Conservation (phyloP, 2,797 vertebrate species). For the Halcyon badia region DNA sequence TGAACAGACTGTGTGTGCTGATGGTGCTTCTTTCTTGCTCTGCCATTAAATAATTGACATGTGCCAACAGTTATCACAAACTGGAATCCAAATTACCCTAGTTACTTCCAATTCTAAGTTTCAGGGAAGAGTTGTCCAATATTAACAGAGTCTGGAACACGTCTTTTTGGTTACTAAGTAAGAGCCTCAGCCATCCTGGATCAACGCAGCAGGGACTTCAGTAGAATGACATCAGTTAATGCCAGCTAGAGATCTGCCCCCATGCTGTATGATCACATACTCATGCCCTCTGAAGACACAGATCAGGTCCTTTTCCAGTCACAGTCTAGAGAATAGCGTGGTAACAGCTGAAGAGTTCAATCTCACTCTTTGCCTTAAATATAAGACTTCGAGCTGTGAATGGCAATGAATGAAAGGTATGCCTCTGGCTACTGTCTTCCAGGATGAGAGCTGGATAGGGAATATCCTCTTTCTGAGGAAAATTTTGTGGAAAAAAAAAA, state of each 20-base stretch:
- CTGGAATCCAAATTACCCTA: background rate
- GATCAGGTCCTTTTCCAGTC: background rate
- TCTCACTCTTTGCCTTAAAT: background rate
- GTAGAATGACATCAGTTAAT: background rate
- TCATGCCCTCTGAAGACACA: background rate
- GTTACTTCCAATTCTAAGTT: background rate
- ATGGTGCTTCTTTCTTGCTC: slow-evolving; percentile 31
- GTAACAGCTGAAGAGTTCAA: background rate
- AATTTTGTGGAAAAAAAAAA: background rate
- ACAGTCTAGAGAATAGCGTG: background rate
- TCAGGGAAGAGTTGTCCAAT: background rate
- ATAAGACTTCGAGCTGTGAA: background rate
- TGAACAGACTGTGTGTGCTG: background rate
- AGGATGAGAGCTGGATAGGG: background rate
- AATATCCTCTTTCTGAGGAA: background rate
- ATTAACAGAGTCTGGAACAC: background rate
- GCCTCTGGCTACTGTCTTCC: background rate
- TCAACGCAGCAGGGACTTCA: background rate
- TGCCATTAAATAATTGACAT: slow-evolving; percentile 1
- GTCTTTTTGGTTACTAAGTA: background rate
- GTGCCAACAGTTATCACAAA: background rate
- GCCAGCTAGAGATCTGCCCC: background rate
- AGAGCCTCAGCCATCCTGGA: background rate
- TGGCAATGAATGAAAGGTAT: background rate
- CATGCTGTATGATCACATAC: background rate